phyloP scores from a whole-genome alignment of 2,888 invertebrate species.

The Unio pictorum region DNA sequence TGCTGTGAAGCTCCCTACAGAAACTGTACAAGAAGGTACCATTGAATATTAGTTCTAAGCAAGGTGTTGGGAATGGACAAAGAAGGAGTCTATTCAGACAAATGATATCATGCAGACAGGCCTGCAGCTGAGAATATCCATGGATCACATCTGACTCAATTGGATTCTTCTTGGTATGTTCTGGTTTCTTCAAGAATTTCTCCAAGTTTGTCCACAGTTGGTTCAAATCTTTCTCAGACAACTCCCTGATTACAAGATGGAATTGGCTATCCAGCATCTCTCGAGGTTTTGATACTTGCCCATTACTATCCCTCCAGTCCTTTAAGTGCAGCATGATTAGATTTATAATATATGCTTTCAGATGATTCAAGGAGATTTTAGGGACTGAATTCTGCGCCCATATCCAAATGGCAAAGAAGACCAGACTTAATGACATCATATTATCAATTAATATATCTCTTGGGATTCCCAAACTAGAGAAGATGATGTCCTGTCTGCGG shows the following conservation, averaged over 20 bases:
- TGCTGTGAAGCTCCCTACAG: constrained; percentile 41
- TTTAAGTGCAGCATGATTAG: constrained; percentile 21
- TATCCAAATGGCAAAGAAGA: constrained; percentile 9
- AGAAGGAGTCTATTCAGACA: constrained; percentile 64
- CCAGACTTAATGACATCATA: background rate
- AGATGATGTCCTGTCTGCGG: constrained; percentile 3
- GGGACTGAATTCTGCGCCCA: constrained; percentile 55
- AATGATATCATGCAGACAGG: constrained; percentile 54
- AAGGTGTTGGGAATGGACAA: constrained; percentile 41
- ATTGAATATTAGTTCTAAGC: constrained; percentile 52
- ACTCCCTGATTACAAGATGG: no score
- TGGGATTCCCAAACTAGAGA: no score
- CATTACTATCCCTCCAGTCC: no score
- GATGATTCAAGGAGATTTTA: constrained; percentile 33
- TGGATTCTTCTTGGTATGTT: constrained; percentile 34
- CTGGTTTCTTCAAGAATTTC: constrained; percentile 32
- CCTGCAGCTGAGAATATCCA: constrained; percentile 67
- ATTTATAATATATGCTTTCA: constrained; percentile 39
- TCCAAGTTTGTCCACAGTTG: constrained; percentile 23
- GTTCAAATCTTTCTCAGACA: no score
- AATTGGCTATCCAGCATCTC: no score
- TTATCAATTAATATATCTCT: no score
- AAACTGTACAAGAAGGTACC: constrained; percentile 65
- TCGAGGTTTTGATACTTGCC: no score
- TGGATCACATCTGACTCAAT: constrained; percentile 48